A percentile compares a stretch with the other conserved stretches of the same genome.
These are phyloP conservation scores for Barypeithes pellucidus DNA, from an alignment of 2,888 invertebrate species.

Conservation along the genomic window DNA sequence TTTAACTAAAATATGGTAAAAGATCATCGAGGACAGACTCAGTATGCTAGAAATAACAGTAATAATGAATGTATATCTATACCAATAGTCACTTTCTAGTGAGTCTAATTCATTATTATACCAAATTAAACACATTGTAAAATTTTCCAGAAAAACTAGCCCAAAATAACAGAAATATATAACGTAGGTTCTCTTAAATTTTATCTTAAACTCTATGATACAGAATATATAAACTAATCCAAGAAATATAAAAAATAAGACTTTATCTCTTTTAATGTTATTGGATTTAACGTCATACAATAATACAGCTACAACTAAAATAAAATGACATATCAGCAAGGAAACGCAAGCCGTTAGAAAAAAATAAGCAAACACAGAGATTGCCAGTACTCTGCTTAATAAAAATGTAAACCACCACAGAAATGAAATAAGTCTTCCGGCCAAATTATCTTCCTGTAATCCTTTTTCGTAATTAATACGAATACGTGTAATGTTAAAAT, in stretches of 20 bases:
- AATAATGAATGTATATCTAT: slow-evolving; percentile 76
- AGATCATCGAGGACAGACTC: slow-evolving; percentile 76
- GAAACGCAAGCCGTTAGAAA: slow-evolving; percentile 77
- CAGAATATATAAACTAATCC: slow-evolving; percentile 84
- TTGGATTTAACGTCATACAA: slow-evolving; percentile 77
- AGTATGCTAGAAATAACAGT: slow-evolving; percentile 76
- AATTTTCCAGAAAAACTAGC: slow-evolving; percentile 79
- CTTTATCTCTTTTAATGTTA: slow-evolving; percentile 67
- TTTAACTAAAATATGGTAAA: slow-evolving; percentile 78
- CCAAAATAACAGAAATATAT: slow-evolving; percentile 81
- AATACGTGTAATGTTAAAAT: slow-evolving; percentile 70
- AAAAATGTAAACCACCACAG: slow-evolving; percentile 87
- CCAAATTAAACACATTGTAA: slow-evolving; percentile 82
- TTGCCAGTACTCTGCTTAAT: slow-evolving; percentile 79
- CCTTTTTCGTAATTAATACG: slow-evolving; percentile 72
- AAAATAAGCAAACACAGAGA: slow-evolving; percentile 81
- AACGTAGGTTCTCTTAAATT: slow-evolving; percentile 81
- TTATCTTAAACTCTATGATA: slow-evolving; percentile 85
- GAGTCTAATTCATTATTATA: slow-evolving; percentile 74
- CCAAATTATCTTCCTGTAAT: slow-evolving; percentile 83
- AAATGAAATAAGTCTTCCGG: slow-evolving; percentile 80
- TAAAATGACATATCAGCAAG: slow-evolving; percentile 77
- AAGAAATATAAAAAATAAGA: slow-evolving; percentile 79
- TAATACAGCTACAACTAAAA: slow-evolving; percentile 78
- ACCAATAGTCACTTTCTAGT: slow-evolving; percentile 78